Conservation (phyloP, 35 echinoderm and acorn worm species). For the Amphiura filiformis region DNA sequence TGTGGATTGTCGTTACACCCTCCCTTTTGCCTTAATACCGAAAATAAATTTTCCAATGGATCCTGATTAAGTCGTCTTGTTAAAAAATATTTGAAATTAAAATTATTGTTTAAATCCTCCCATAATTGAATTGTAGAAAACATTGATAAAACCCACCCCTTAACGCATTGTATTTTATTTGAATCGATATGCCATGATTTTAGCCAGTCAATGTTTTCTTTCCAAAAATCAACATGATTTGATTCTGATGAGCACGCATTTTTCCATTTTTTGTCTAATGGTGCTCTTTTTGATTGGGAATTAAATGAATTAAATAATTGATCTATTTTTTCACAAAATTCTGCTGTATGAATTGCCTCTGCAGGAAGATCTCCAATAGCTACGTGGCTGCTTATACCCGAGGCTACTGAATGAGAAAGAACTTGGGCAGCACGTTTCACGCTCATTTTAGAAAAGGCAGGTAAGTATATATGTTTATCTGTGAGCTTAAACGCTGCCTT, state of each 20-base stretch:
- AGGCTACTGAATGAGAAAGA: background rate
- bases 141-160: background rate
- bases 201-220: background rate
- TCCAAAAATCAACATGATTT: background rate
- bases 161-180: too few species aligned
- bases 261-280: too few species aligned
- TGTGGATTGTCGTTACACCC: background rate
- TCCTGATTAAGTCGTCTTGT: background rate
- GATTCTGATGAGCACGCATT: background rate
- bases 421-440: background rate
- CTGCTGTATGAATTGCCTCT: background rate
- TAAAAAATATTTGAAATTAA: background rate
- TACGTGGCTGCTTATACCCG: background rate
- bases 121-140: background rate
- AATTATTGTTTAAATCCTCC: too few species aligned
- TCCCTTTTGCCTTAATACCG: background rate
- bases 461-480: background rate
- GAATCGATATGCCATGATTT: background rate
- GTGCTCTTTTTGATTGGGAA: background rate
- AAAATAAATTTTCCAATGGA: too few species aligned
- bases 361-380: background rate
- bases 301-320: background rate
- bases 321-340: constrained; percentile 11
- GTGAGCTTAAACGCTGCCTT: background rate
- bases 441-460: background rate